Percentiles rank a stretch among this genome's conserved stretches.
Conservation (phyloP, 2,797 vertebrate species). For the Dipus sagitta region DNA sequence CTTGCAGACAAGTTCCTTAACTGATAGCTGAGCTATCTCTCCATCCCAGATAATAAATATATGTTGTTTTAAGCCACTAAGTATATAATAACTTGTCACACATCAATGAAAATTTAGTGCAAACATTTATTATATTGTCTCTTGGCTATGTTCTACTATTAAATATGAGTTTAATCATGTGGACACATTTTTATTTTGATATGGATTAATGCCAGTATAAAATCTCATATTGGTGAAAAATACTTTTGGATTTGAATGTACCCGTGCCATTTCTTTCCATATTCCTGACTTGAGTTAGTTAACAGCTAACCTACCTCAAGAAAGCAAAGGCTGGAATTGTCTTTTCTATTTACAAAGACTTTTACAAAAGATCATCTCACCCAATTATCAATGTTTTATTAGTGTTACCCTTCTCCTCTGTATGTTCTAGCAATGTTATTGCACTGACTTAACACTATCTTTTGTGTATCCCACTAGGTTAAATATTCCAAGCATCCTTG, state of each 20-base stretch:
- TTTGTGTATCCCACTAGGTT: slow-evolving; percentile 5
- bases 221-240: neutral
- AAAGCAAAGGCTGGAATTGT: neutral
- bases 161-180: neutral
- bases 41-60: neutral
- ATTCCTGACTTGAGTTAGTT: neutral
- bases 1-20: too few relatives aligned
- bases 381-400: slow-evolving; percentile 26
- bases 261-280: neutral
- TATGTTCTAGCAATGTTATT: neutral
- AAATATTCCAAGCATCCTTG: slow-evolving; percentile 57
- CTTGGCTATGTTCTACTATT: neutral
- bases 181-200: neutral
- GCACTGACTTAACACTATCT: slow-evolving; percentile 36
- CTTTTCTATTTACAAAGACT: neutral
- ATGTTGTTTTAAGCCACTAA: neutral
- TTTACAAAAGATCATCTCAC: neutral
- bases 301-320: neutral
- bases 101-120: neutral
- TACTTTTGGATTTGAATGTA: slow-evolving; percentile 8
- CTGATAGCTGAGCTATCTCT: neutral
- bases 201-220: slow-evolving; percentile 9
- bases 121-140: neutral
- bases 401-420: neutral
- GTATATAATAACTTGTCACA: neutral